phyloP scores from a whole-genome alignment of 2,113 vertebrate species.

The Alethe diademata region DNA sequence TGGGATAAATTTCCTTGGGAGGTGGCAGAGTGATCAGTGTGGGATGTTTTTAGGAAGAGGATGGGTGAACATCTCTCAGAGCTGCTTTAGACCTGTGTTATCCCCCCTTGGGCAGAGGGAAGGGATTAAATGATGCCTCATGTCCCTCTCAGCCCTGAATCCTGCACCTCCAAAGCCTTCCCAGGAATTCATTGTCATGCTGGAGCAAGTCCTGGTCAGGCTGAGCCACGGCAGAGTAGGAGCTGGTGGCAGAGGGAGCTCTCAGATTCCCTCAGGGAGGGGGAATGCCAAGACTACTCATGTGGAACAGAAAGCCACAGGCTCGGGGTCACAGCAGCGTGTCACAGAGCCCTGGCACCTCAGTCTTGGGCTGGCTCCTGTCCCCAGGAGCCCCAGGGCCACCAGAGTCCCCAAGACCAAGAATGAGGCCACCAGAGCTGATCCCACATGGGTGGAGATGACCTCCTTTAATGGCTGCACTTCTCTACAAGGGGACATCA shows the following conservation, averaged over 20 bases:
- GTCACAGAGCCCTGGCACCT: not conserved
- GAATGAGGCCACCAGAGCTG: not conserved
- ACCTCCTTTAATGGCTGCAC: not conserved
- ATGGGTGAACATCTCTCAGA: not conserved
- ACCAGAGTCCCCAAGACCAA: not conserved
- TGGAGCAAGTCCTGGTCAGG: not conserved
- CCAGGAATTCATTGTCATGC: not conserved
- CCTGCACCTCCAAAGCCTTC: not conserved
- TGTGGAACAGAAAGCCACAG: not conserved
- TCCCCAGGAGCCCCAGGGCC: not conserved
- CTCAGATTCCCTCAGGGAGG: not conserved
- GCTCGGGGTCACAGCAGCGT: accelerated
- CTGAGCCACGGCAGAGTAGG: accelerated
- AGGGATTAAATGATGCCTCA: not conserved
- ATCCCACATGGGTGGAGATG: not conserved
- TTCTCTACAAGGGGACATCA: not conserved
- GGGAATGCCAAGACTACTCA: not conserved
- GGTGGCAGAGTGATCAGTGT: not conserved
- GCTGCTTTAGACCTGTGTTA: not conserved
- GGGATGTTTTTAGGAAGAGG: not conserved
- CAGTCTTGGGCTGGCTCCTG: not conserved
- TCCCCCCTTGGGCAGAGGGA: not conserved
- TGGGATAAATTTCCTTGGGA: not conserved
- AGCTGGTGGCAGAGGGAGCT: not conserved
- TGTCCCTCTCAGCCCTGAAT: not conserved